Base-by-base conservation (phyloP, 1,140 invertebrate genomes). In the silkworm (Bombyx mori) region DNA sequence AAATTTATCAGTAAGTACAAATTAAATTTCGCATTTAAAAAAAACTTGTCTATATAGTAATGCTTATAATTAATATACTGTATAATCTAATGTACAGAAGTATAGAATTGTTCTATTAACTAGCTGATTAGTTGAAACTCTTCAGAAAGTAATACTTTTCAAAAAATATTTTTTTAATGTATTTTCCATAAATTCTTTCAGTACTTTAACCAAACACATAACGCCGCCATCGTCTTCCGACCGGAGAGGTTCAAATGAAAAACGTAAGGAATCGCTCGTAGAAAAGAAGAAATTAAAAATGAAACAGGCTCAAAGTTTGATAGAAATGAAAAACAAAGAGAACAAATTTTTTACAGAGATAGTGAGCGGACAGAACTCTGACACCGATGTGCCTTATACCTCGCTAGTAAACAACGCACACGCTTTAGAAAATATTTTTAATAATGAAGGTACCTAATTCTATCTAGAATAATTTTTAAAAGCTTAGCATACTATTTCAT, bases 131-230 rank as follows among this genome's bases (percentile, higher is more conserved):
- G 12, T 18, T 18, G 1, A 18, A 18, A 18, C 12, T 1, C 12
- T 18, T 18, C 12, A 18, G 12, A 18, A 18, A 35, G 2, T 35
- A 35, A 2, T 35, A 35, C 26, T 35, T 35, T 35, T 35, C 26
- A 35, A 35, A 35, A 35, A 60, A 44, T 42, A 52, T 54, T 9
- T 53, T 10, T 35, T 42, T 47, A 9, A 49, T 50, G 43, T 43
- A 57, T 43, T 26, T 35, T 52, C 35, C 8, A n/a, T 12, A 18
- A 55, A 56, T 44, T 5, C 55, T 75, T 72, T 56, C 61, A 88
- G 87, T 54, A 88, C 87, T 3, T 55, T 89, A 58, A 89, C 88
- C 9, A 89, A 86, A 63, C 86, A 89, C 56, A 88, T 89, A 66
- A 89, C 88, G 7, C 88, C 88, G 2, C 74, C 75, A 7, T 82